phyloP scores from a whole-genome alignment of 2,113 vertebrate genomes.

The Ctenodactylus gundi region DNA sequence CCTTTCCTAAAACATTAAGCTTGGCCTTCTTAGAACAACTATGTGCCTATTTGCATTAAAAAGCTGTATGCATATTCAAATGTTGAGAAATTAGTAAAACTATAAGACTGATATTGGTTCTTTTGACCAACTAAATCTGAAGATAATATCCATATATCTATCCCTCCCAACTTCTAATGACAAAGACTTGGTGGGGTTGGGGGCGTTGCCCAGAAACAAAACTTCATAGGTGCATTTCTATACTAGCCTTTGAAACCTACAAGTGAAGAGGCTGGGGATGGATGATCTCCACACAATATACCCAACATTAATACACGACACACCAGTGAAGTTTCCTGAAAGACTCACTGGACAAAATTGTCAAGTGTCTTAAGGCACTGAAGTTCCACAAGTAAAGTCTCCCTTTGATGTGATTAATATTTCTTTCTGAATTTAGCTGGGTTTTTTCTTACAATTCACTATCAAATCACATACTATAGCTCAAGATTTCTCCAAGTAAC shows the following conservation, averaged over 20 bases:
- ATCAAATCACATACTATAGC: slow-evolving; percentile 58
- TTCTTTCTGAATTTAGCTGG: slow-evolving; percentile 81
- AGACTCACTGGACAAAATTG: slow-evolving; percentile 75
- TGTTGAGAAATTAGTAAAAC: slow-evolving; percentile 41
- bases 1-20: not conserved
- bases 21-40: slow-evolving; percentile 47
- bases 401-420: slow-evolving; percentile 82
- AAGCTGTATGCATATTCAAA: not conserved
- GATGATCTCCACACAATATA: slow-evolving; percentile 71
- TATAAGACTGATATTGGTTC: not conserved
- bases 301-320: slow-evolving; percentile 79
- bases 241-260: not conserved
- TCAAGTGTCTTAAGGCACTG: slow-evolving; percentile 72
- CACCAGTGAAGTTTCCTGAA: slow-evolving; percentile 70
- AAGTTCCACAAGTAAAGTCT: slow-evolving; percentile 70
- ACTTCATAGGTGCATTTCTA: not conserved
- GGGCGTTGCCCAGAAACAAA: slow-evolving; percentile 27
- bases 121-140: slow-evolving; percentile 47
- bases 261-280: not conserved
- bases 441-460: slow-evolving; percentile 79
- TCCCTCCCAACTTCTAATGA: slow-evolving; percentile 16
- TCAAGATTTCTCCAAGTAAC: slow-evolving; percentile 36
- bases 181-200: too few species aligned
- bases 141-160: not conserved
- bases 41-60: slow-evolving; percentile 49